Evolutionary conservation across 2,888 invertebrate genomes (phyloP).

Genomic region (Ditula angustiorana): DNA sequence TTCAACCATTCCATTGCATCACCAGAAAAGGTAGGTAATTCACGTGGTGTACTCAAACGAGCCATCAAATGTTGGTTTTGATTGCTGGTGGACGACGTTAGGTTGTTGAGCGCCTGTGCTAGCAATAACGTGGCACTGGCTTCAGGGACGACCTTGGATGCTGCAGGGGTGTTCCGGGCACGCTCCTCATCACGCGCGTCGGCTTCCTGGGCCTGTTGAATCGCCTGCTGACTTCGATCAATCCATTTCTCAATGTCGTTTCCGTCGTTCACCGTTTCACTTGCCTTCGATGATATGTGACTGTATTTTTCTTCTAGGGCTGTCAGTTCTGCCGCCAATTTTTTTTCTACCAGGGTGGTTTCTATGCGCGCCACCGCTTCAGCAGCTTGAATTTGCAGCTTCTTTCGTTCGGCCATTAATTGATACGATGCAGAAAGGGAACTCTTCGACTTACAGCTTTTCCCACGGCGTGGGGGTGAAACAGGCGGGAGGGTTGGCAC

Average conservation of each 20-base stretch:
- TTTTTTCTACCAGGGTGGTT: too few relatives aligned
- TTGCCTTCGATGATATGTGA: background rate
- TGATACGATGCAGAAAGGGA: background rate
- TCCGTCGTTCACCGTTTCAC: background rate
- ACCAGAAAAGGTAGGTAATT: slow-evolving; percentile 10
- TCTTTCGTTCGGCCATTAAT: background rate
- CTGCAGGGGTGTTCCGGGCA: background rate
- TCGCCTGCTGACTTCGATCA: background rate
- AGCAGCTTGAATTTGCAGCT: background rate
- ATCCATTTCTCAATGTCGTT: background rate
- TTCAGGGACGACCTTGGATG: background rate
- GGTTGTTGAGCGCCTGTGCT: background rate
- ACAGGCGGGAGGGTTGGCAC: background rate
- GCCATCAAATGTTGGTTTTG: background rate
- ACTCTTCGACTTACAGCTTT: background rate
- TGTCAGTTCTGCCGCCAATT: too few relatives aligned
- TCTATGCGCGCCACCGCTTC: background rate
- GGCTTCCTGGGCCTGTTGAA: slow-evolving; percentile 1
- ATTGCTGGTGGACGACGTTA: slow-evolving; percentile 1
- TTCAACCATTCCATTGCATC: slow-evolving; percentile 12
- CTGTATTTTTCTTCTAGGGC: background rate
- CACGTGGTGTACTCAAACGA: background rate
- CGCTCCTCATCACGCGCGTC: background rate
- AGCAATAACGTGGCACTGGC: background rate
- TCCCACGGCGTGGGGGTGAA: slow-evolving; percentile 3